Evolutionary conservation across 2,797 vertebrate genomes (phyloP).

Genomic region (Percopsis omiscomaycus): DNA sequence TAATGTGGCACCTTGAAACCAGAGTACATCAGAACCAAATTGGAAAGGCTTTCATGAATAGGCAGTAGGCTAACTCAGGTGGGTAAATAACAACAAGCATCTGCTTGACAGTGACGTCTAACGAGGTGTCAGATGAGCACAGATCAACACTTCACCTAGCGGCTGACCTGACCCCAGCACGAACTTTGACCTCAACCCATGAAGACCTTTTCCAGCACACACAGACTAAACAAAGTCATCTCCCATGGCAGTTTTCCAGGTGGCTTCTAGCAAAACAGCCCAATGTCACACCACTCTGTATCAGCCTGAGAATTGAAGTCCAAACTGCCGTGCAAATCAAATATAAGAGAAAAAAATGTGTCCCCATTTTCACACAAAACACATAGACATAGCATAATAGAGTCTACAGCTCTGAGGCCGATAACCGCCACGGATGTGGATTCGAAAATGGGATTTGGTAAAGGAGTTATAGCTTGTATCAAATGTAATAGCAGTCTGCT

Average conservation of each 20-base stretch:
- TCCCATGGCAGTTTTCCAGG: background rate
- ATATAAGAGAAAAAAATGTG: background rate
- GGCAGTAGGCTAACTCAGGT: too few relatives aligned
- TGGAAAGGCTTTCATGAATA: too few relatives aligned
- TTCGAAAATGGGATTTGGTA: constrained; percentile 2
- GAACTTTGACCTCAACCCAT: constrained; percentile 1
- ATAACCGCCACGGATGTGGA: constrained; percentile 6
- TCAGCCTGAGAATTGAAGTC: background rate
- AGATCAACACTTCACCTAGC: background rate
- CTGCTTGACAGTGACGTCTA: too few relatives aligned
- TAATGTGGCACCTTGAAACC: too few relatives aligned
- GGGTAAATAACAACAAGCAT: too few relatives aligned
- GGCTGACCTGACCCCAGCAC: constrained; percentile 2
- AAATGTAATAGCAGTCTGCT: constrained; percentile 2
- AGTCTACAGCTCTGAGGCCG: background rate
- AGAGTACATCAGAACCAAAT: too few relatives aligned
- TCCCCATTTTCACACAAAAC: constrained; percentile 1
- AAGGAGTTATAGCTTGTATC: background rate
- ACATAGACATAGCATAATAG: background rate
- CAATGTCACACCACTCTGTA: background rate
- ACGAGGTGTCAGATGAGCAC: too few relatives aligned
- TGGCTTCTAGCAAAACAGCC: background rate
- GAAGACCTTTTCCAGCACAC: background rate
- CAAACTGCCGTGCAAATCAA: background rate
- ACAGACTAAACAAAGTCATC: background rate